These are phyloP conservation scores for Furcula furcula DNA, from an alignment of 2,888 invertebrate genomes.

Conservation along the genomic window DNA sequence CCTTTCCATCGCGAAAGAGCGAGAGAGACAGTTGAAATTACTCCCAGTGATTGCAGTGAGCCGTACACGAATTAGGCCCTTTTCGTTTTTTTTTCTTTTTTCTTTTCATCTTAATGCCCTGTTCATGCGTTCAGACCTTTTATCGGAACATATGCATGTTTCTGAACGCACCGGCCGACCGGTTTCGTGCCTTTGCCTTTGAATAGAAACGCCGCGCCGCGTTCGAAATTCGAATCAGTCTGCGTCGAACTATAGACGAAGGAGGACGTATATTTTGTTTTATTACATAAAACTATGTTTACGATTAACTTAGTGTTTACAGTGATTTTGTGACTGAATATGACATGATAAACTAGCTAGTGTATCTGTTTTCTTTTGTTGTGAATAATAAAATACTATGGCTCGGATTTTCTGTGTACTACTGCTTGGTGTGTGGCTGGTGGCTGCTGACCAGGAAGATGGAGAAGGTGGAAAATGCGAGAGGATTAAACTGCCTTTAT, in stretches of 20 bases:
- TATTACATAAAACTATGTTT: conserved; percentile 46
- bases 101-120: conserved; percentile 70
- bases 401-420: conserved; percentile 65
- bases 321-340: conserved; percentile 64
- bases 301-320: conserved; percentile 55
- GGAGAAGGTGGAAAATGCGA: conserved; percentile 85
- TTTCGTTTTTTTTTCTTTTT: conserved; percentile 62
- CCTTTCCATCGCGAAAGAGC: conserved; percentile 31
- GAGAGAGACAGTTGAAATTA: conserved; percentile 62
- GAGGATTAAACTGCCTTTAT: conserved; percentile 89
- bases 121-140: conserved; percentile 76
- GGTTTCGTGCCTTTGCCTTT: conserved; percentile 73
- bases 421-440: conserved; percentile 52
- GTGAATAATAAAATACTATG: conserved; percentile 56
- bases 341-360: conserved; percentile 51
- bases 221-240: conserved; percentile 62
- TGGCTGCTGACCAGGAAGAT: conserved; percentile 69
- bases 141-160: conserved; percentile 75
- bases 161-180: conserved; percentile 69
- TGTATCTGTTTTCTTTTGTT: conserved; percentile 36
- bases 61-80: conserved; percentile 77
- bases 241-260: conserved; percentile 40
- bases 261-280: conserved; percentile 36
- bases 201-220: conserved; percentile 62
- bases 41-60: conserved; percentile 77